Percentiles rank a stretch among this genome's conserved stretches.
Evolutionary conservation across 2,797 vertebrate species (phyloP).

Genomic region (Oceanodroma leucorhoa): DNA sequence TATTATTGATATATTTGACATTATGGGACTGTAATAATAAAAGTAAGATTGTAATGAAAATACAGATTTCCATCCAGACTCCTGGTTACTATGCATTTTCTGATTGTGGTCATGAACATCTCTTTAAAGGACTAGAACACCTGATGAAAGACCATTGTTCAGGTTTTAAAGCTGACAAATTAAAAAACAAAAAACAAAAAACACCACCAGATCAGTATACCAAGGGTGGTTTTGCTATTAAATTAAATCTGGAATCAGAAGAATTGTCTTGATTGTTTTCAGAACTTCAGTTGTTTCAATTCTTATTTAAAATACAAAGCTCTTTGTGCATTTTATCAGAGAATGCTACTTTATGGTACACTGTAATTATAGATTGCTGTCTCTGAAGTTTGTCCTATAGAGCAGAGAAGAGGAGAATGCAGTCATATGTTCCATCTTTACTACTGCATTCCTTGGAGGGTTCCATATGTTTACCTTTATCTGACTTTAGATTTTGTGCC

Average conservation of each 20-base stretch:
- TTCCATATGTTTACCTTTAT: conserved; percentile 84
- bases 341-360: conserved; percentile 26
- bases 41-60: neutral
- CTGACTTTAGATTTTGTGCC: conserved; percentile 78
- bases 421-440: conserved; percentile 72
- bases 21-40: neutral
- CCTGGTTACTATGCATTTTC: neutral
- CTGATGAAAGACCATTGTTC: neutral
- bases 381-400: conserved; percentile 40
- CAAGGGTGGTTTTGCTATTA: conserved; percentile 60
- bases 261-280: conserved; percentile 49
- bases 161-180: neutral
- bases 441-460: conserved; percentile 80
- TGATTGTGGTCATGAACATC: neutral
- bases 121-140: neutral
- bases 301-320: neutral
- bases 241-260: conserved; percentile 68
- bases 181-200: neutral
- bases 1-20: neutral
- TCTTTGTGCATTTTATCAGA: conserved; percentile 39
- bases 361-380: conserved; percentile 30
- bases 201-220: neutral
- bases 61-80: neutral
- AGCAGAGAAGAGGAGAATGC: conserved; percentile 64
- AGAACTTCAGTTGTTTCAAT: conserved; percentile 35